A percentile compares a stretch with the other conserved stretches of the same genome.
Conservation (phyloP, 2,888 invertebrate species). For the Deilephila porcellus region DNA sequence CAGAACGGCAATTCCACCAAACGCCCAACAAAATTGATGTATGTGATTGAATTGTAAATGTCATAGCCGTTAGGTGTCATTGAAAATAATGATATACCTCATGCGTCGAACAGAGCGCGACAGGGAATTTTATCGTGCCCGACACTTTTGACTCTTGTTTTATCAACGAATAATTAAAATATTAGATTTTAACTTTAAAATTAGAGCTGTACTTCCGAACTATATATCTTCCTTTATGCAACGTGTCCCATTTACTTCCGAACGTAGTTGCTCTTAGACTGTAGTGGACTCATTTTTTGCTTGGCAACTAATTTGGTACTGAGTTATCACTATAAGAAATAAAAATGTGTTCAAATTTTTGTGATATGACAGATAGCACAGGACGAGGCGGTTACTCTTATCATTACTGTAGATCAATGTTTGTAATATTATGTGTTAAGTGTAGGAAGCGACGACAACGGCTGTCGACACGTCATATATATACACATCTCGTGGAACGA, state of each 20-base stretch:
- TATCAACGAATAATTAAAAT: background rate
- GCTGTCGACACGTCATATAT: constrained; percentile 6
- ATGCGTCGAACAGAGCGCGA: too few relatives aligned
- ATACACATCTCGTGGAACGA: background rate
- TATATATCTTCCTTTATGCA: background rate
- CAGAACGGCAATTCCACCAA: constrained; percentile 31
- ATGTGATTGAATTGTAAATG: constrained; percentile 3
- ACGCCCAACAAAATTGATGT: constrained; percentile 30
- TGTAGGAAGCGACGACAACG: constrained; percentile 6
- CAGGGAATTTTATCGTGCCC: background rate
- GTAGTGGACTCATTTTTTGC: background rate
- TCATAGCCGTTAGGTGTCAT: constrained; percentile 35
- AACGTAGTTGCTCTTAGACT: background rate
- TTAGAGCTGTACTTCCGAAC: background rate
- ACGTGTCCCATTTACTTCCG: background rate
- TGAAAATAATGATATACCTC: background rate
- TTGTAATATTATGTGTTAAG: background rate
- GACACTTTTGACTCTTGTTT: background rate
- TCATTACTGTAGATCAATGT: too few relatives aligned
- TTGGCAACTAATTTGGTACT: constrained; percentile 1
- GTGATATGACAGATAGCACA: constrained; percentile 30
- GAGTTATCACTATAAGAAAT: constrained; percentile 41
- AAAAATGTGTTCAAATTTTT: constrained; percentile 45
- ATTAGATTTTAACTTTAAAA: background rate
- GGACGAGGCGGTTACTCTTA: background rate